These are phyloP conservation scores for Pitta sordida DNA, from an alignment of 2,113 vertebrate genomes.

Conservation along the genomic window DNA sequence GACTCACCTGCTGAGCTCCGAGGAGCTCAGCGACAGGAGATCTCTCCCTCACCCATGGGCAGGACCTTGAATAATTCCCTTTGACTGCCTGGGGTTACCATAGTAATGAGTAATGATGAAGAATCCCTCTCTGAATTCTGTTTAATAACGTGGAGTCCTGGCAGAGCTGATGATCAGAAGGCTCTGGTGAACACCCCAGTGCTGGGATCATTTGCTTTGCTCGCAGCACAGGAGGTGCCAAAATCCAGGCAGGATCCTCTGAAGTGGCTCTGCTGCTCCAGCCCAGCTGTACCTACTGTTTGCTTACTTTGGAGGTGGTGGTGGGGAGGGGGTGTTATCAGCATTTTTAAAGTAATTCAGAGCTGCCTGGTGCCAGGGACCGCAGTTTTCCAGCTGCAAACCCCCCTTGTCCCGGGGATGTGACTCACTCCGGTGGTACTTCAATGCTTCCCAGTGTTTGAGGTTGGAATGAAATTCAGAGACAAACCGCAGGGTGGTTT, in stretches of 20 bases:
- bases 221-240: accelerated
- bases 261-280: not conserved
- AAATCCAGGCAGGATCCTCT: not conserved
- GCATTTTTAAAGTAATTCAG: not conserved
- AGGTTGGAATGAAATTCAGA: not conserved
- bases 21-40: accelerated
- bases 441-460: not conserved
- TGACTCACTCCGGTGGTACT: not conserved
- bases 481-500: not conserved
- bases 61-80: not conserved
- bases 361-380: accelerated
- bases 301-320: not conserved
- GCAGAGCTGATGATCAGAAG: not conserved
- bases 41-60: not conserved
- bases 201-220: not conserved
- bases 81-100: not conserved
- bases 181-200: not conserved
- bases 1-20: not conserved
- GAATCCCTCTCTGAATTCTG: not conserved
- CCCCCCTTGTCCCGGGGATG: not conserved
- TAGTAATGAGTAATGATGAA: not conserved
- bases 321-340: not conserved
- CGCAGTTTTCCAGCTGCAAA: not conserved
- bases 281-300: not conserved
- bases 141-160: not conserved